phyloP scores from a whole-genome alignment of 2,113 vertebrate species.

The Ia io region DNA sequence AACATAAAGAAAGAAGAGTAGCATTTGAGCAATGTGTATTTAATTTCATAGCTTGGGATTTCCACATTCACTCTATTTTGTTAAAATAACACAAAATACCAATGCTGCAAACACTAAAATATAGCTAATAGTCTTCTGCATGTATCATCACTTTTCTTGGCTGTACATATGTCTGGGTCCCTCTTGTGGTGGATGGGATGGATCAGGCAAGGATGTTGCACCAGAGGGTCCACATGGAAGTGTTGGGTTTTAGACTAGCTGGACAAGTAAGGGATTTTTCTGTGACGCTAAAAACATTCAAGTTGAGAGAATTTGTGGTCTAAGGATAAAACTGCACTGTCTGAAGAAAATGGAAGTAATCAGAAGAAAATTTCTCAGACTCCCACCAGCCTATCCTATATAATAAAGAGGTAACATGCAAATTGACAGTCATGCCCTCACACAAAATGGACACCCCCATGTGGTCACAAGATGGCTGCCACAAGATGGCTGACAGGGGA shows the following conservation, averaged over 20 bases:
- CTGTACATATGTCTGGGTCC: not conserved
- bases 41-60: not conserved
- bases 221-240: not conserved
- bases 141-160: not conserved
- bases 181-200: not conserved
- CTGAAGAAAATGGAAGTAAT: not conserved
- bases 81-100: not conserved
- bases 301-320: not conserved
- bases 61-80: not conserved
- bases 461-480: too few species aligned
- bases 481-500: too few species aligned
- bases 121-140: not conserved
- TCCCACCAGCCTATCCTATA: not conserved
- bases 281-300: not conserved
- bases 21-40: not conserved
- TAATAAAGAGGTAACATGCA: too few species aligned
- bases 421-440: too few species aligned
- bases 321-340: not conserved
- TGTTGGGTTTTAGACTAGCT: not conserved
- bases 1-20: not conserved
- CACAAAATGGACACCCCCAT: too few species aligned
- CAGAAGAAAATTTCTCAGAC: not conserved
- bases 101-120: not conserved
- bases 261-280: not conserved
- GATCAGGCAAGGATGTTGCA: not conserved